Base-by-base conservation (phyloP, 2,113 vertebrate species). In the Oryzias curvinotus region DNA sequence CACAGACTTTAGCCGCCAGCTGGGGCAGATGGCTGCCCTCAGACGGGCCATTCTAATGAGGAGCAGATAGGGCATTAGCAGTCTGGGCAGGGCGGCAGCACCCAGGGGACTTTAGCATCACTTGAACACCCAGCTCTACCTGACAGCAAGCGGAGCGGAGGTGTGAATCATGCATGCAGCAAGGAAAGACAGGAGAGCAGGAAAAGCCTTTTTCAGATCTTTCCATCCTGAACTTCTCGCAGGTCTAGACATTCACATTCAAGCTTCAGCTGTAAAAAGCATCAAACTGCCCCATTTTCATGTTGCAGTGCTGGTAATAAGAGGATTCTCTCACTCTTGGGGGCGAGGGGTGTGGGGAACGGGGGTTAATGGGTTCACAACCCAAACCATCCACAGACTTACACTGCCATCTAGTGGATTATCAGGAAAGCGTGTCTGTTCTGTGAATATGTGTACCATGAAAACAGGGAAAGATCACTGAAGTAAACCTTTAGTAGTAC, bases 1-100 rank as follows among this genome's bases (percentile, higher is more conserved):
- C 77, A 75, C 71, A 78, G 68, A 58, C 52, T 74, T 69, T 46
- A 69, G 53, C 68, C 71, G 61, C 62, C 82, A 85, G 85, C 78
- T 79, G 82, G 62, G 66, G 77, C 85, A 89, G 84, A 89, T 87
- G 87, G 85, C 70, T 63, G 26, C 43, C 72, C 69, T 87, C 73
- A 80, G 62, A 77, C 48, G 51, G 75, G 80, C 66, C 78, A 62
- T 70, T 73, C 57, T 87, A 82, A 85, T 85, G 74, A 87, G 83
- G 52, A 73, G 60, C 78, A 80, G 75, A 75, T 77, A 52, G 73
- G 47, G 17, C 73, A 84, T 88, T 83, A 84, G 81, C 52, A 89
- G 84, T 88, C 83, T 61, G 75, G 69, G 69, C 81, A 85, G 68
- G 62, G 57, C 69, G 64, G 77, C 80, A 77, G 65, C 1, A 50